Evolutionary conservation across 2,113 vertebrate species (phyloP).

Genomic region (Thalassoma bifasciatum): DNA sequence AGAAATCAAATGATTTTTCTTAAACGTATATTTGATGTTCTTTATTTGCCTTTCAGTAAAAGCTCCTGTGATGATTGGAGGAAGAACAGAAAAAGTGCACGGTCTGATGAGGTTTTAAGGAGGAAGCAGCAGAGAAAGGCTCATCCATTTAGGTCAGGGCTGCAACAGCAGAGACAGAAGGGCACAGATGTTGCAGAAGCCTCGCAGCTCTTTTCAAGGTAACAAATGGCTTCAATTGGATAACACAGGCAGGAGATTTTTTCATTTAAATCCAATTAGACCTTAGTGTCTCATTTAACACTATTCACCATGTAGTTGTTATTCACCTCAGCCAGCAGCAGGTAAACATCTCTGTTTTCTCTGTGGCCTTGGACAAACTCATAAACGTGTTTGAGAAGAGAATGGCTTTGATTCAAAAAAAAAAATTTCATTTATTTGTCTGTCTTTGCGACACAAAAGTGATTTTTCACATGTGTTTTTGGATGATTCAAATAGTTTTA

Average conservation of each 20-base stretch:
- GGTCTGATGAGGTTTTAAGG: neutral
- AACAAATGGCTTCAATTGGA: conserved; percentile 67
- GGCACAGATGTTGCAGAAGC: conserved; percentile 57
- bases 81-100: neutral
- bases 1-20: no score
- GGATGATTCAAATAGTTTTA: no score
- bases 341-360: conserved; percentile 28
- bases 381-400: neutral
- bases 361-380: neutral
- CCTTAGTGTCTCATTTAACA: conserved; percentile 46
- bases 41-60: no score
- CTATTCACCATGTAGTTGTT: conserved; percentile 28
- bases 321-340: conserved; percentile 19
- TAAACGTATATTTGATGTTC: no score
- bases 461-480: no score
- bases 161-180: conserved; percentile 31
- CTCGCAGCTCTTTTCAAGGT: conserved; percentile 57
- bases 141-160: conserved; percentile 24
- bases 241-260: conserved; percentile 51
- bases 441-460: no score
- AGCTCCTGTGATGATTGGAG: neutral
- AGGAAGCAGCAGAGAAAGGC: neutral
- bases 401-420: no score
- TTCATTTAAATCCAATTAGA: conserved; percentile 50
- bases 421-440: no score